Conservation (phyloP, 2,113 vertebrate species). For the Heliornis fulica region DNA sequence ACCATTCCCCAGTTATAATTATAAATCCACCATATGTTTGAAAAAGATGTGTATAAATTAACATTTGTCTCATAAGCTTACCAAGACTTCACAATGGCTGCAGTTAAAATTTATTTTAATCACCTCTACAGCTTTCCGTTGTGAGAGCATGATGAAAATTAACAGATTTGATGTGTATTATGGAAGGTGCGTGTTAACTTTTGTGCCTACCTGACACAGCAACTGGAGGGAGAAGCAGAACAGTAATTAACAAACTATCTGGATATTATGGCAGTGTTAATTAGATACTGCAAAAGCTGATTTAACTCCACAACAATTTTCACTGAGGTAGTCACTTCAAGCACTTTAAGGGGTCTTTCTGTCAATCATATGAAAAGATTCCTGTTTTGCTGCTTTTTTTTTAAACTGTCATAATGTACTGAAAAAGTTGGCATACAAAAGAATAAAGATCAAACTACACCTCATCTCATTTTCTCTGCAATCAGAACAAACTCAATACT, state of each 20-base stretch:
- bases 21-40: neutral
- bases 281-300: slow-evolving; percentile 6
- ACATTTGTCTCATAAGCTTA: neutral
- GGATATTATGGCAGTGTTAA: slow-evolving; percentile 30
- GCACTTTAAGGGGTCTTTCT: neutral
- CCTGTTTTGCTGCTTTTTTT: neutral
- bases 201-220: slow-evolving; percentile 12
- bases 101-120: slow-evolving; percentile 22
- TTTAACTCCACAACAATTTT: slow-evolving; percentile 12
- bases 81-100: neutral
- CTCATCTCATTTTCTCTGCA: neutral
- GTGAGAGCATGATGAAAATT: neutral
- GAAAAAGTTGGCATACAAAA: neutral
- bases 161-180: neutral
- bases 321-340: slow-evolving; percentile 1
- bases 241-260: slow-evolving; percentile 44
- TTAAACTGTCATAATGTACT: neutral
- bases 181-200: neutral
- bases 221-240: neutral
- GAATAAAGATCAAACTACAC: neutral
- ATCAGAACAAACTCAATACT: neutral
- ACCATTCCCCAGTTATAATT: neutral
- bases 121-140: neutral
- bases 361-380: slow-evolving; percentile 2
- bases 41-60: neutral